These are phyloP conservation scores for Halichoerus grypus DNA, from an alignment of 2,113 vertebrate genomes.

Conservation along the genomic window DNA sequence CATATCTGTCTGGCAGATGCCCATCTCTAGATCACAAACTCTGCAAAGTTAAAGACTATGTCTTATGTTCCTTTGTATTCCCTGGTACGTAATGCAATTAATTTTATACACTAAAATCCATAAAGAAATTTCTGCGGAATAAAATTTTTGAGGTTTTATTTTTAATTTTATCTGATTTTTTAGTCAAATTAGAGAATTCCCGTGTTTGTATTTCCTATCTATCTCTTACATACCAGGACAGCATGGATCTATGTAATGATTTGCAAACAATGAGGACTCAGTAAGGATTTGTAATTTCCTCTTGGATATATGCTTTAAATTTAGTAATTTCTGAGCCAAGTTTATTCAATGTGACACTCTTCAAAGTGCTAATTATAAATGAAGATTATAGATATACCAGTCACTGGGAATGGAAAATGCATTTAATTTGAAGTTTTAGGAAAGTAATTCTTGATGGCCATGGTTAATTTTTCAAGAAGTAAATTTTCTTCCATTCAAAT, in stretches of 20 bases:
- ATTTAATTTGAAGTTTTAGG: slow-evolving; percentile 39
- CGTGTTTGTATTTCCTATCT: background rate
- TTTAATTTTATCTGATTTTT: background rate
- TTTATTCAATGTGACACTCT: background rate
- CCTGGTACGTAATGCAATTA: background rate
- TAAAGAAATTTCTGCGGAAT: background rate
- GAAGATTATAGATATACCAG: background rate
- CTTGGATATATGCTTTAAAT: background rate
- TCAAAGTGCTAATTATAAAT: slow-evolving; percentile 17
- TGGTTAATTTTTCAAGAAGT: slow-evolving; percentile 13
- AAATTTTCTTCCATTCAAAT: slow-evolving; percentile 18
- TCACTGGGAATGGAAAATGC: background rate
- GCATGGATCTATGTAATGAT: background rate
- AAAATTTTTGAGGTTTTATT: background rate
- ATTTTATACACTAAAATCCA: slow-evolving; percentile 11
- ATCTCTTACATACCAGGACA: background rate
- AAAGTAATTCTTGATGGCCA: background rate
- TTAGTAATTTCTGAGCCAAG: background rate
- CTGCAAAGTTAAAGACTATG: background rate
- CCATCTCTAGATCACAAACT: background rate
- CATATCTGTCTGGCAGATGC: background rate
- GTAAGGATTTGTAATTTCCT: slow-evolving; percentile 25
- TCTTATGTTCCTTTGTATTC: background rate
- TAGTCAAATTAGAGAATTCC: background rate
- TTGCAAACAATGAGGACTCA: background rate